Conservation (phyloP, 1,140 invertebrate species). For the Aporrectodea caliginosa region DNA sequence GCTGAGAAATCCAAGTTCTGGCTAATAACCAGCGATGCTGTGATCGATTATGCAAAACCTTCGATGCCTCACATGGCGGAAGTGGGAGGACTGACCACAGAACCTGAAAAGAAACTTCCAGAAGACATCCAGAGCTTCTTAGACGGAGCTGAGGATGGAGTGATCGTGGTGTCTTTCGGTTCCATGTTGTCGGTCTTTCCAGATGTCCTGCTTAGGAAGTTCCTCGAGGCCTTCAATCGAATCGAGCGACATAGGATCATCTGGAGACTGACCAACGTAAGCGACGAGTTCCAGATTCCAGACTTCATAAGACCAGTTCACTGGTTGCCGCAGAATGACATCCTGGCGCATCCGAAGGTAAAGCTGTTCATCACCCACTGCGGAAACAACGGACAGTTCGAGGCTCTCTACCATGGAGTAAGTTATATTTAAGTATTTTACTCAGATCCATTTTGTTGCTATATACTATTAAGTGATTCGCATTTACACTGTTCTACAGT, state of each 20-base stretch:
- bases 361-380: constrained; percentile 69
- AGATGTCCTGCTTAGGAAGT: background rate
- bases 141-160: background rate
- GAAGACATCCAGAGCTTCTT: background rate
- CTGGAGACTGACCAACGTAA: background rate
- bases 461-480: too few relatives aligned
- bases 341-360: constrained; percentile 60
- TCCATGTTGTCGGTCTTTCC: background rate
- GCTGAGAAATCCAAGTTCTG: background rate
- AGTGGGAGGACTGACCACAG: constrained; percentile 16
- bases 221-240: background rate
- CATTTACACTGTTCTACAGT: too few relatives aligned
- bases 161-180: background rate
- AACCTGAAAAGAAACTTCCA: background rate
- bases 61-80: background rate
- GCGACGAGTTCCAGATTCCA: background rate
- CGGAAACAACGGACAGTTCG: constrained; percentile 69
- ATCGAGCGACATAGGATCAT: background rate
- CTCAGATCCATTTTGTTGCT: too few relatives aligned
- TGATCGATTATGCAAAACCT: background rate
- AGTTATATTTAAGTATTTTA: too few relatives aligned
- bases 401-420: constrained; percentile 67
- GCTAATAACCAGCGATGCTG: background rate
- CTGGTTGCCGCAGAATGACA: constrained; percentile 75
- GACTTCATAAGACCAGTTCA: background rate